Evolutionary conservation across 2,113 vertebrate species (phyloP), one percentile per base, ranked within the genome.

Genomic region (Ammodytes dubius): DNA sequence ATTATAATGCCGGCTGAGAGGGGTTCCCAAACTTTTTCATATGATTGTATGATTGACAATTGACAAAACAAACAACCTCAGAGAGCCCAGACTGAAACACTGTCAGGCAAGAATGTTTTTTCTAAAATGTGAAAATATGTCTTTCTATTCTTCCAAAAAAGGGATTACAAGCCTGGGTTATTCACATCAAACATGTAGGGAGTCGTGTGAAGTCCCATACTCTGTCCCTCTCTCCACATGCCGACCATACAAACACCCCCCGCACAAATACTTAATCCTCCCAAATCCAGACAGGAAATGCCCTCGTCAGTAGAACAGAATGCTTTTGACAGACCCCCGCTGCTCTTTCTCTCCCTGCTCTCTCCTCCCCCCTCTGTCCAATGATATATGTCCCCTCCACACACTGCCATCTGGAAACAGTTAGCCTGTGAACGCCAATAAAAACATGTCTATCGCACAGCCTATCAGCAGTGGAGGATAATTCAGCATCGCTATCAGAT

Each of bases 271-370:
- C 72, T 77, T 93, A 91, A 92, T 88, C 89, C 87, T 74, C 83
- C 80, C 52, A 88, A 92, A 91, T 87, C 87, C 90, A 87, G 89
- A 91, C 92, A 93, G 92, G 94, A 95, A 92, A 92, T 91, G 92
- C 92, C 68, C 87, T 83, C 77, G 89, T 92, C 92, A 93, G 92
- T 85, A 53, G 86, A 93, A 84, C 86, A 89, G 88, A 95, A 93
- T 90, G 85, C 90, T 83, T 93, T 85, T 84, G 77, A 88, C 88
- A 88, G 88, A 88, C 80, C 85, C 89, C 88, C 68, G 68, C 89
- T 84, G 82, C 57, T 73, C 63, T 67, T 53, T 84, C 77, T 67
- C 70, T 59, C 64, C 70, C 40, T 66, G n/a, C 71, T 46, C 58
- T 59, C 60, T 45, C 67, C 13, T 27, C 15, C 35, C 65, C 82